Percentiles rank a stretch among this genome's conserved stretches.
Evolutionary conservation across 2,888 invertebrate species (phyloP).

Genomic region (Agrenia bidenticulata): DNA sequence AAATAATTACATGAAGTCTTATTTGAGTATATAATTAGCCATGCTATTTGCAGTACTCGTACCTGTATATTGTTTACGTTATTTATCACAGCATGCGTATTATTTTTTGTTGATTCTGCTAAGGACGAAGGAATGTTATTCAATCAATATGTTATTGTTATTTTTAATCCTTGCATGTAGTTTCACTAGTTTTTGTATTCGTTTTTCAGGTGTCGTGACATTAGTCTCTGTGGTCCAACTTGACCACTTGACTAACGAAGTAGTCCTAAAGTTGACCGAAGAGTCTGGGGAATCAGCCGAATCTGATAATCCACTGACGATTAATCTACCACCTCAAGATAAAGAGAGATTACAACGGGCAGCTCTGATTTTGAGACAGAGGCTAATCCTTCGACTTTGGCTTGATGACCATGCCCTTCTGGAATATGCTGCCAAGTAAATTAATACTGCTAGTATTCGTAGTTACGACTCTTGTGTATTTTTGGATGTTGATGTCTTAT

Average conservation of each 20-base stretch:
- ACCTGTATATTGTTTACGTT: too few relatives aligned
- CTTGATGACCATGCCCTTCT: conserved; percentile 60
- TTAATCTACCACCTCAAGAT: conserved; percentile 79
- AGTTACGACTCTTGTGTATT: not conserved
- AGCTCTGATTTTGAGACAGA: conserved; percentile 76
- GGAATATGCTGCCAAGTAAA: conserved; percentile 59
- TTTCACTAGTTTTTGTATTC: not conserved
- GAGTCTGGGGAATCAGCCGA: conserved; percentile 2
- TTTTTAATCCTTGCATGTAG: too few relatives aligned
- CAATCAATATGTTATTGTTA: too few relatives aligned
- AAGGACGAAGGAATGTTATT: too few relatives aligned
- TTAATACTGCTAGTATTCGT: too few relatives aligned
- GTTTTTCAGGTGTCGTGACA: conserved; percentile 73
- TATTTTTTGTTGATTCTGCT: too few relatives aligned
- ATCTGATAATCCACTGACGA: not conserved
- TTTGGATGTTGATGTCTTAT: too few relatives aligned
- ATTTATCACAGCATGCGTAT: too few relatives aligned
- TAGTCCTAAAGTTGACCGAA: conserved; percentile 34
- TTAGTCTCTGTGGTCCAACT: conserved; percentile 77
- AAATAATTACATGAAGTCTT: too few relatives aligned
- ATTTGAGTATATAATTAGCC: too few relatives aligned
- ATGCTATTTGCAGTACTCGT: too few relatives aligned
- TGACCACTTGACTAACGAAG: conserved; percentile 57
- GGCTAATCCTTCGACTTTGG: conserved; percentile 83
- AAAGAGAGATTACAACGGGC: conserved; percentile 80